These are phyloP conservation scores for Sceliomorpha sp. DNA, from an alignment of 2,888 invertebrate genomes.

Conservation along the genomic window DNA sequence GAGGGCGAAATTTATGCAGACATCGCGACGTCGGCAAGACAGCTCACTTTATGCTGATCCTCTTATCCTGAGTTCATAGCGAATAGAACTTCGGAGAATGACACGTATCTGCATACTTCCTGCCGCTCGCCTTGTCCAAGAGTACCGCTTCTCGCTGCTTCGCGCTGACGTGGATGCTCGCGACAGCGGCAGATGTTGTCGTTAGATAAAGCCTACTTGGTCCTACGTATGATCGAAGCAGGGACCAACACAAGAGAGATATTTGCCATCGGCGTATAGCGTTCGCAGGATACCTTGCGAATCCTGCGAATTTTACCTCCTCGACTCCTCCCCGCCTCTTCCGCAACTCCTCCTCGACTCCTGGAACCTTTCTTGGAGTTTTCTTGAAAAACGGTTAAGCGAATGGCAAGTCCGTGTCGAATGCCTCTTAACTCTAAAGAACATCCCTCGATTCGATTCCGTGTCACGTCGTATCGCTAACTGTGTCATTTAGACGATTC, in stretches of 20 bases:
- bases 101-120: slow-evolving; percentile 35
- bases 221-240: neutral
- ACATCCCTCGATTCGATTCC: slow-evolving; percentile 2
- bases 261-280: slow-evolving; percentile 4
- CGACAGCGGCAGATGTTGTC: slow-evolving; percentile 32
- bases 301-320: neutral
- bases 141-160: neutral
- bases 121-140: slow-evolving; percentile 1
- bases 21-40: slow-evolving; percentile 63
- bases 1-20: slow-evolving; percentile 66
- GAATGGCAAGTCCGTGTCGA: slow-evolving; percentile 4
- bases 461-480: neutral
- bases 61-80: slow-evolving; percentile 61
- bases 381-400: slow-evolving; percentile 1
- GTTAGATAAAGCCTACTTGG: slow-evolving; percentile 18
- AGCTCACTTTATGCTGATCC: slow-evolving; percentile 70
- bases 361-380: neutral
- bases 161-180: slow-evolving; percentile 16
- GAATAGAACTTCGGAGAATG: slow-evolving; percentile 27
- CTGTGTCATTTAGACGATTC: slow-evolving; percentile 4
- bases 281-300: neutral
- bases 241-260: slow-evolving; percentile 2
- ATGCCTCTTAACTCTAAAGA: slow-evolving; percentile 5
- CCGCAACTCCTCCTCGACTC: too few species aligned
- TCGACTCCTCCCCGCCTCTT: neutral